A percentile compares a stretch with the other conserved stretches of the same genome.
These are phyloP conservation scores for Rhynchonycteris naso DNA, from an alignment of 2,797 vertebrate genomes.

Conservation along the genomic window DNA sequence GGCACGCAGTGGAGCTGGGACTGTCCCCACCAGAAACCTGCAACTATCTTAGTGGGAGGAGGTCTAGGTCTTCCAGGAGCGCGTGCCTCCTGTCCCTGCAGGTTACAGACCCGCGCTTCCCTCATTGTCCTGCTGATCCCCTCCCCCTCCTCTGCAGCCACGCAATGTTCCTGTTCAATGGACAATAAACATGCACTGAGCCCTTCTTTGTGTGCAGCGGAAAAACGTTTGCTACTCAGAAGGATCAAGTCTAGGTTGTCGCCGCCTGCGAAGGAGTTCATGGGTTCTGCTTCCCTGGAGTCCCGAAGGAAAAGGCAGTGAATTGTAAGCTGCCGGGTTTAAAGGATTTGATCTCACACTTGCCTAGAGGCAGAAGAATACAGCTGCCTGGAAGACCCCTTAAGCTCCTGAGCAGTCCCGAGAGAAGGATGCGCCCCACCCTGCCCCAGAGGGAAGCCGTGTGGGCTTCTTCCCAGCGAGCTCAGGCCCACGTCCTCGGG, in stretches of 20 bases:
- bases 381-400: background rate
- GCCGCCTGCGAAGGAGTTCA: background rate
- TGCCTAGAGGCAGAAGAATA: background rate
- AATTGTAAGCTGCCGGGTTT: fast-evolving
- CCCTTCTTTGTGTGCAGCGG: background rate
- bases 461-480: background rate
- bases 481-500: background rate
- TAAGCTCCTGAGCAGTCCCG: background rate
- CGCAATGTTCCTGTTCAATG: background rate
- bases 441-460: background rate
- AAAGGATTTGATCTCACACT: background rate
- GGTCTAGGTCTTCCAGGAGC: background rate
- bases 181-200: background rate
- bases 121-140: background rate
- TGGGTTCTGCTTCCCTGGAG: background rate
- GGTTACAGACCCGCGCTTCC: background rate
- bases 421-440: background rate
- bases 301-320: background rate
- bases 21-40: background rate
- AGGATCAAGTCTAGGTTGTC: background rate
- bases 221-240: background rate
- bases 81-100: background rate
- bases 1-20: background rate
- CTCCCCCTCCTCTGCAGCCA: background rate
- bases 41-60: no score